A percentile compares a stretch with the other conserved stretches of the same genome.
Conservation (phyloP, 2,888 invertebrate species). For the Drosophila merina region DNA sequence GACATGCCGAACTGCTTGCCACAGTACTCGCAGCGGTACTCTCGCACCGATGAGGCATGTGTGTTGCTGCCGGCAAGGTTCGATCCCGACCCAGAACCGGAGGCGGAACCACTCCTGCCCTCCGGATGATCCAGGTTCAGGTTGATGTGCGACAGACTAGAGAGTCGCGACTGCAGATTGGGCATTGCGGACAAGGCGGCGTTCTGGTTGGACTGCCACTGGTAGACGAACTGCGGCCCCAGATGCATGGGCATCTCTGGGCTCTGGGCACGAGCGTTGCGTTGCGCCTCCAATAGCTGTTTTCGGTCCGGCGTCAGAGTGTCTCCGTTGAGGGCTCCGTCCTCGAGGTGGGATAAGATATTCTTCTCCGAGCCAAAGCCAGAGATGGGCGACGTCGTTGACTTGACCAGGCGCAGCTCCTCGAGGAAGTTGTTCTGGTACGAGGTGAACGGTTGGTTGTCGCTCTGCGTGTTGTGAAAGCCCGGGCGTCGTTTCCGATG, state of each 20-base stretch:
- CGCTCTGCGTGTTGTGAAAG: slow-evolving; percentile 94
- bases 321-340: slow-evolving; percentile 78
- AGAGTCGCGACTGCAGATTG: slow-evolving; percentile 78
- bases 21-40: slow-evolving; percentile 94
- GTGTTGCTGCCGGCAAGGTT: slow-evolving; percentile 67
- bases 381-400: slow-evolving; percentile 90
- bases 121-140: slow-evolving; percentile 66
- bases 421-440: slow-evolving; percentile 91
- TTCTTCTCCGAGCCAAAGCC: slow-evolving; percentile 83
- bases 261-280: slow-evolving; percentile 86
- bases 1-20: slow-evolving; percentile 97
- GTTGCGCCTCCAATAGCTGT: slow-evolving; percentile 73
- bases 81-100: slow-evolving; percentile 49
- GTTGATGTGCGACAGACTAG: slow-evolving; percentile 76
- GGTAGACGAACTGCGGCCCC: slow-evolving; percentile 85
- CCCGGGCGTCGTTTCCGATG: slow-evolving; percentile 94
- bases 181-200: slow-evolving; percentile 80
- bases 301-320: slow-evolving; percentile 78
- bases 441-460: slow-evolving; percentile 94
- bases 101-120: slow-evolving; percentile 61
- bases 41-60: slow-evolving; percentile 89
- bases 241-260: slow-evolving; percentile 86
- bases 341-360: slow-evolving; percentile 78
- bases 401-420: slow-evolving; percentile 88
- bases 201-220: slow-evolving; percentile 82